A percentile compares a stretch with the other conserved stretches of the same genome.
Evolutionary conservation across 2,113 vertebrate species (phyloP).

Genomic region (Xiphias gladius): DNA sequence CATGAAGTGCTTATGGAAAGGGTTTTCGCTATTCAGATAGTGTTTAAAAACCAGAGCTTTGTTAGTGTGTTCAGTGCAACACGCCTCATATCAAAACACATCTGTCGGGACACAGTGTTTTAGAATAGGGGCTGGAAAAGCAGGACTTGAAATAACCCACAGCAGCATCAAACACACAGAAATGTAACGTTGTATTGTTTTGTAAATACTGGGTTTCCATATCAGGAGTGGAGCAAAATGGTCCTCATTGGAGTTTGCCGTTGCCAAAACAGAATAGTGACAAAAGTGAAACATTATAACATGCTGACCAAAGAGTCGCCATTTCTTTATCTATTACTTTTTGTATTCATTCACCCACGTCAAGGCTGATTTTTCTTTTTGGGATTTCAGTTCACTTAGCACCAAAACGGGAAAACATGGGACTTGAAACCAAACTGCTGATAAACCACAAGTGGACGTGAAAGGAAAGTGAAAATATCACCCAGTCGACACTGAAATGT

Average conservation of each 20-base stretch:
- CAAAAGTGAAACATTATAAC: not conserved
- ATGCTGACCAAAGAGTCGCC: not conserved
- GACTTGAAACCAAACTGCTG: not conserved
- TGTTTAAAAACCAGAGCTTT: no score
- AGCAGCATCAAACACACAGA: not conserved
- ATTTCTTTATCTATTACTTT: not conserved
- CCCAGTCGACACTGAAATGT: not conserved
- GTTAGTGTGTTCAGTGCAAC: not conserved
- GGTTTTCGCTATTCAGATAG: no score
- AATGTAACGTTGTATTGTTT: not conserved
- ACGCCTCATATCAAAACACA: not conserved
- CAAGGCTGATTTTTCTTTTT: no score
- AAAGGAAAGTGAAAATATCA: not conserved
- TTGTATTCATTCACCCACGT: not conserved
- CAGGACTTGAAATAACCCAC: no score
- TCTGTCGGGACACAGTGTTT: not conserved
- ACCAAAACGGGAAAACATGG: not conserved
- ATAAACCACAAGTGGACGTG: slow-evolving; percentile 3
- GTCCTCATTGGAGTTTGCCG: not conserved
- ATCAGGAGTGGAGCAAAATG: slow-evolving; percentile 7
- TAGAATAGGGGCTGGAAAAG: not conserved
- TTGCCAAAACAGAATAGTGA: not conserved
- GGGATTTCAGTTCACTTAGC: not conserved
- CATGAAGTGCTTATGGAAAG: not conserved
- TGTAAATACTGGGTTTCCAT: not conserved